Evolutionary conservation across 2,797 vertebrate genomes (phyloP).

Genomic region (Toxotes lorentzi): DNA sequence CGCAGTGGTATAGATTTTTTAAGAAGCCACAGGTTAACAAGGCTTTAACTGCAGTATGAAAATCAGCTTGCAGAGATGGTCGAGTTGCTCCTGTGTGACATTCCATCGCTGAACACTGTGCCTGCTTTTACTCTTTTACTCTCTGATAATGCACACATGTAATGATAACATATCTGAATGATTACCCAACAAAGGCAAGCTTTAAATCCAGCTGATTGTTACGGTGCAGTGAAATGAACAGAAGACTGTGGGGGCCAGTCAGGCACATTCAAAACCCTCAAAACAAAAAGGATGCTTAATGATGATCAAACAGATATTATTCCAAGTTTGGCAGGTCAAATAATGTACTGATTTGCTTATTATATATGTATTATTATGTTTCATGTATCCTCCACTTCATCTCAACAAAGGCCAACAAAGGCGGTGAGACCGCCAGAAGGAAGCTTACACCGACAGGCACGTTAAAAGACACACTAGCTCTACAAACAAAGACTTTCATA

Average conservation of each 20-base stretch:
- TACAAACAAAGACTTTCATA: not conserved
- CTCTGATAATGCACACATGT: not conserved
- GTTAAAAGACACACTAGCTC: not conserved
- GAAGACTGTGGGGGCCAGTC: not conserved
- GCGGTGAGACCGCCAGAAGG: not conserved
- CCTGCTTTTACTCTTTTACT: not conserved
- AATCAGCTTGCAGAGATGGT: not conserved
- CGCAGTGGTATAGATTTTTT: not conserved
- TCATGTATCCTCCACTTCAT: not conserved
- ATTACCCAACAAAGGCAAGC: too few relatives aligned
- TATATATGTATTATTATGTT: too few relatives aligned
- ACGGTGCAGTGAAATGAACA: not conserved
- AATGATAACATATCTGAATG: not conserved
- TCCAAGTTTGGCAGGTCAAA: not conserved
- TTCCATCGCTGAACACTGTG: not conserved
- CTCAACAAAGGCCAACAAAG: not conserved
- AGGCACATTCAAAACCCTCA: not conserved
- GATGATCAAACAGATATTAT: not conserved
- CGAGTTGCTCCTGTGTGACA: not conserved
- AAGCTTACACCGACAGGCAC: not conserved
- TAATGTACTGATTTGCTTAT: not conserved
- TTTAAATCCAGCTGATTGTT: not conserved
- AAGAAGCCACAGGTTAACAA: not conserved
- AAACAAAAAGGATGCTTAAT: not conserved
- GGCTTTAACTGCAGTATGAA: not conserved